Evolutionary conservation across 2,888 invertebrate species (phyloP).

Genomic region (Beris morrisii): DNA sequence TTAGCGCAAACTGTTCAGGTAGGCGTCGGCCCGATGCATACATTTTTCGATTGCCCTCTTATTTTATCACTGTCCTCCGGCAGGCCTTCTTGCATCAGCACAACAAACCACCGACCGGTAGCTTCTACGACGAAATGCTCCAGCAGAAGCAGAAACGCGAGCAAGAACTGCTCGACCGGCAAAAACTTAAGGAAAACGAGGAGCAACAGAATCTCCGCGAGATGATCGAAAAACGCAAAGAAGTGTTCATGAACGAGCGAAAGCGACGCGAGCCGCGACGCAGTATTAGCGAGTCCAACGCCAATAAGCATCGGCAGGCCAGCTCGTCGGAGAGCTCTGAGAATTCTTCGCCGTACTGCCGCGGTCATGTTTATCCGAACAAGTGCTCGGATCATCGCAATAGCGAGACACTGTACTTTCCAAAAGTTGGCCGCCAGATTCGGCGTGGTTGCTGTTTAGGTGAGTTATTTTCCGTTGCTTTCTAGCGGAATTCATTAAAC

Average conservation of each 20-base stretch:
- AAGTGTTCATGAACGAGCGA: slow-evolving; percentile 71
- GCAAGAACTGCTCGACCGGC: slow-evolving; percentile 63
- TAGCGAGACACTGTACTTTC: slow-evolving; percentile 61
- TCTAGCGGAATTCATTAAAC: not conserved
- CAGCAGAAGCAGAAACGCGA: slow-evolving; percentile 69
- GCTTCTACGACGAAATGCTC: slow-evolving; percentile 92
- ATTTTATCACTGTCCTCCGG: not conserved
- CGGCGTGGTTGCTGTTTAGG: slow-evolving; percentile 77
- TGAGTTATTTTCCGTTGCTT: slow-evolving; percentile 47
- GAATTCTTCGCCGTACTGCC: slow-evolving; percentile 55
- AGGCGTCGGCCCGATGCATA: slow-evolving; percentile 4
- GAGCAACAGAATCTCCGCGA: slow-evolving; percentile 72
- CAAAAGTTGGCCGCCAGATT: slow-evolving; percentile 63
- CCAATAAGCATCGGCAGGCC: slow-evolving; percentile 50
- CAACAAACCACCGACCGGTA: slow-evolving; percentile 77
- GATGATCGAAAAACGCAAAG: slow-evolving; percentile 77
- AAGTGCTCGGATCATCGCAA: slow-evolving; percentile 60
- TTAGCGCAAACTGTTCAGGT: slow-evolving; percentile 76
- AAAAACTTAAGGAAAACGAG: slow-evolving; percentile 67
- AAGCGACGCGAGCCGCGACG: slow-evolving; percentile 59
- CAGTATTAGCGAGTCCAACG: slow-evolving; percentile 58
- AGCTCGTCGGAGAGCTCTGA: slow-evolving; percentile 63
- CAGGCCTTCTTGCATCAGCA: slow-evolving; percentile 76
- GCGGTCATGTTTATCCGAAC: slow-evolving; percentile 50
- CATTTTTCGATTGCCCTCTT: no score